A percentile compares a stretch with the other conserved stretches of the same genome.
Evolutionary conservation across 2,888 invertebrate species (phyloP).

Genomic region (Lepidochrysops patricia): DNA sequence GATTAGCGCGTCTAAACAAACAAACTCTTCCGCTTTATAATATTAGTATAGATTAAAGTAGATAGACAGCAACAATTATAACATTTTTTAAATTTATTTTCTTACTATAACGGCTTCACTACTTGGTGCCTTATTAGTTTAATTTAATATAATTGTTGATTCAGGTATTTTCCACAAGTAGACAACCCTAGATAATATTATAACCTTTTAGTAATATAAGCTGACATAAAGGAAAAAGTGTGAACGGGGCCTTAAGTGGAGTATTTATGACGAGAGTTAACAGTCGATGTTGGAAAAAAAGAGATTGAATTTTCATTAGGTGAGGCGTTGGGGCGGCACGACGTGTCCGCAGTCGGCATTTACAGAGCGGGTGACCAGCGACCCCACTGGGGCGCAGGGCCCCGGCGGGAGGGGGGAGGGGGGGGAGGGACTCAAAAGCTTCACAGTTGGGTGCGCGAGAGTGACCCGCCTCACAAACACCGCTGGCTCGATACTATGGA

Average conservation of each 20-base stretch:
- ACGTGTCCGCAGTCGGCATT: slow-evolving; percentile 53
- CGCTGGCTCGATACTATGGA: slow-evolving; percentile 52
- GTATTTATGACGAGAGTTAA: slow-evolving; percentile 35
- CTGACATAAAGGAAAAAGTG: too few species aligned
- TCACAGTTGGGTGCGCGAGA: slow-evolving; percentile 72
- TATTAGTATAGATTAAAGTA: too few species aligned
- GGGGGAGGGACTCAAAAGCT: slow-evolving; percentile 62
- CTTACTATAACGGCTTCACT: too few species aligned
- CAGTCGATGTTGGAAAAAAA: slow-evolving; percentile 47
- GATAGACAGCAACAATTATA: too few species aligned
- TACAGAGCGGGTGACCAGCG: slow-evolving; percentile 36
- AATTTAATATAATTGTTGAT: too few species aligned
- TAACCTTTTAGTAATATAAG: too few species aligned
- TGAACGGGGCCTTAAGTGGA: slow-evolving; percentile 38
- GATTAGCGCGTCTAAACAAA: too few species aligned
- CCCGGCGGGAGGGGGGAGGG: slow-evolving; percentile 39
- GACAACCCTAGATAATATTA: too few species aligned
- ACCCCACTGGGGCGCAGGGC: slow-evolving; percentile 25
- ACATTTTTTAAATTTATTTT: too few species aligned
- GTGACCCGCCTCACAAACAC: slow-evolving; percentile 72
- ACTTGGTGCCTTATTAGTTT: too few species aligned
- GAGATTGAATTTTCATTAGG: slow-evolving; percentile 70
- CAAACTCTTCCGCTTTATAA: too few species aligned
- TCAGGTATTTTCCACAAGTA: too few species aligned
- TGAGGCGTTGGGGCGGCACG: slow-evolving; percentile 69